Percentiles rank a stretch among this genome's conserved stretches.
phyloP scores from a whole-genome alignment of 92 coral and sea anemone genomes.

The Zoanthus sociatus region DNA sequence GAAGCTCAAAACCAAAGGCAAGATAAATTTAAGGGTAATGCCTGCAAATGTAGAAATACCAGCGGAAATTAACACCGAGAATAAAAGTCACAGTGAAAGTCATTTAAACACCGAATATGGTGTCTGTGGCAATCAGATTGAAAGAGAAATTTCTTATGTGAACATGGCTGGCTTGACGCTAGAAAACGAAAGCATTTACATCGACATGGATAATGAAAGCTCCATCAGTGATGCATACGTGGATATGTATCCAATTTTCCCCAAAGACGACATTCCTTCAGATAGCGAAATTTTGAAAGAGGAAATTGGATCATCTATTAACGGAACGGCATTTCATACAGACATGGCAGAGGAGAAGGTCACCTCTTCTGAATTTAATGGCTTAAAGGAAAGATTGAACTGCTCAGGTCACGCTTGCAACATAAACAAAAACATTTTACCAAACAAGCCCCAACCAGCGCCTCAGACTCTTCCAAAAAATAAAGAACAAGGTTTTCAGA shows the following conservation, averaged over 20 bases:
- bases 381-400: background rate
- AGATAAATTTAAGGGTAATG: background rate
- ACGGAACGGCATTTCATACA: background rate
- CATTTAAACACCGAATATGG: background rate
- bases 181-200: background rate
- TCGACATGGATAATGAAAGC: background rate
- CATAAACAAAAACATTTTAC: background rate
- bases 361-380: background rate
- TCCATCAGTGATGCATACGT: slow-evolving; percentile 10
- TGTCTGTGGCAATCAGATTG: background rate
- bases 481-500: background rate
- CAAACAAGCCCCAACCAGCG: background rate
- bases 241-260: background rate
- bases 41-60: background rate
- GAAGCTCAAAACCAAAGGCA: background rate
- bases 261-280: background rate
- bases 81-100: background rate
- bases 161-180: background rate
- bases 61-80: background rate
- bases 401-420: background rate
- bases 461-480: background rate
- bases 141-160: background rate
- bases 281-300: background rate
- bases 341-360: background rate
- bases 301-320: background rate